phyloP scores from a whole-genome alignment of 2,888 invertebrate species.

The Aphidius colemani region DNA sequence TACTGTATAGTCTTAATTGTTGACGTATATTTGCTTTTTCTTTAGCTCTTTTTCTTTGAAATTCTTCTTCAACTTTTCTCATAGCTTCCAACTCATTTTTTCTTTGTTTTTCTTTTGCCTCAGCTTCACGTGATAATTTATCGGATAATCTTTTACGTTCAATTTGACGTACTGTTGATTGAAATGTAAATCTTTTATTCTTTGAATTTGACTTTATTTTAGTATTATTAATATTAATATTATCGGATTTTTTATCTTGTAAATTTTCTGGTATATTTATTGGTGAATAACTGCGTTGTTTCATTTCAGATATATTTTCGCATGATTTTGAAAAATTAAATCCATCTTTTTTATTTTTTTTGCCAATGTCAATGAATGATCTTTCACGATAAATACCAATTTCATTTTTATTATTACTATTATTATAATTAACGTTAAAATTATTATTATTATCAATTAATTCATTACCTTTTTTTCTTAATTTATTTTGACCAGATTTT shows the following conservation, averaged over 20 bases:
- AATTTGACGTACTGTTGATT: slow-evolving; percentile 81
- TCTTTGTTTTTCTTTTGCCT: slow-evolving; percentile 76
- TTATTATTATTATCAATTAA: slow-evolving; percentile 31
- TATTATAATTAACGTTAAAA: slow-evolving; percentile 25
- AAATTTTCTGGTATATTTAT: slow-evolving; percentile 51
- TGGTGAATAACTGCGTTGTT: slow-evolving; percentile 39
- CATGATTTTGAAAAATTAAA: slow-evolving; percentile 60
- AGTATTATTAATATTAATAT: slow-evolving; percentile 31
- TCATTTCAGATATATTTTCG: slow-evolving; percentile 57
- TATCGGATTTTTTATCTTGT: slow-evolving; percentile 47
- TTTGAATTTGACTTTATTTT: slow-evolving; percentile 45
- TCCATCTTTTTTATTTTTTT: slow-evolving; percentile 29
- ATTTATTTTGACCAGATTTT: neutral
- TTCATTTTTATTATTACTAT: slow-evolving; percentile 8
- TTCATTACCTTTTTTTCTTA: neutral
- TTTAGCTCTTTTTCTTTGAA: slow-evolving; percentile 79
- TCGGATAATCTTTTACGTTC: slow-evolving; percentile 77
- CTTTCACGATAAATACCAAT: slow-evolving; percentile 35
- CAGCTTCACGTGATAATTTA: slow-evolving; percentile 76
- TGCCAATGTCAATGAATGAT: slow-evolving; percentile 31
- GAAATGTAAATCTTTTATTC: slow-evolving; percentile 78
- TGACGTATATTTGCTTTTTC: slow-evolving; percentile 78
- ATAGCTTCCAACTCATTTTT: slow-evolving; percentile 80
- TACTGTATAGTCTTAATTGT: slow-evolving; percentile 73
- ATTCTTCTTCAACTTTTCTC: slow-evolving; percentile 85